A percentile compares a stretch with the other conserved stretches of the same genome.
These are phyloP conservation scores for Bubalus kerabau DNA, from an alignment of 2,113 vertebrate genomes.

Conservation along the genomic window DNA sequence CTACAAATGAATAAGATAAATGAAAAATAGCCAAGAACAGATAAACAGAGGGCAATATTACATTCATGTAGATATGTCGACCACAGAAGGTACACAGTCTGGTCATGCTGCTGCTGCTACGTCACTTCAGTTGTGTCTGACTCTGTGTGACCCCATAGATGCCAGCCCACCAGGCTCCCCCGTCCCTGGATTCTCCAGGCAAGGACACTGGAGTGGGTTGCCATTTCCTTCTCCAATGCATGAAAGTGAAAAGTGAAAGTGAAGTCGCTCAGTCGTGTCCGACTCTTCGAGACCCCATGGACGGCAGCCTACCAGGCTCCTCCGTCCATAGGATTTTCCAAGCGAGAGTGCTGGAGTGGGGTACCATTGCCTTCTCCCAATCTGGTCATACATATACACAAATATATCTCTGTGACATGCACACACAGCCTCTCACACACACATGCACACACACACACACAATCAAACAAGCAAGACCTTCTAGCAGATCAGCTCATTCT, in stretches of 20 bases:
- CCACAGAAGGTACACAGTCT: not conserved
- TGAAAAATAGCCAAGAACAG: not conserved
- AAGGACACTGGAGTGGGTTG: too few relatives aligned
- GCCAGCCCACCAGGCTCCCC: too few relatives aligned
- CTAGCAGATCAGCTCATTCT: not conserved
- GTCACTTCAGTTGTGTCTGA: rapidly evolving
- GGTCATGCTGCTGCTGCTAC: not conserved
- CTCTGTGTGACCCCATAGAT: too few relatives aligned
- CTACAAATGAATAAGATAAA: not conserved
- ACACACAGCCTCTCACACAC: not conserved
- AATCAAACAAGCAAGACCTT: not conserved
- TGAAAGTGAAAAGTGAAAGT: too few relatives aligned
- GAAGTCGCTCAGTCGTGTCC: too few relatives aligned
- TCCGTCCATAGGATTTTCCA: too few relatives aligned
- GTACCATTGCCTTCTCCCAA: not conserved
- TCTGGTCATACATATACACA: not conserved
- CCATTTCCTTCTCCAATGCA: too few relatives aligned
- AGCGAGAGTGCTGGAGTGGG: too few relatives aligned
- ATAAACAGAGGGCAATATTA: not conserved
- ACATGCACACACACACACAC: not conserved
- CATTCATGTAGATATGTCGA: rapidly evolving
- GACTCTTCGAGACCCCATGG: too few relatives aligned
- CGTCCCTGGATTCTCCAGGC: too few relatives aligned
- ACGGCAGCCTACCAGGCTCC: too few relatives aligned
- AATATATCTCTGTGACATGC: not conserved